These are phyloP conservation scores for Hormaphis cornu DNA, from an alignment of 1,140 invertebrate genomes.

Conservation along the genomic window DNA sequence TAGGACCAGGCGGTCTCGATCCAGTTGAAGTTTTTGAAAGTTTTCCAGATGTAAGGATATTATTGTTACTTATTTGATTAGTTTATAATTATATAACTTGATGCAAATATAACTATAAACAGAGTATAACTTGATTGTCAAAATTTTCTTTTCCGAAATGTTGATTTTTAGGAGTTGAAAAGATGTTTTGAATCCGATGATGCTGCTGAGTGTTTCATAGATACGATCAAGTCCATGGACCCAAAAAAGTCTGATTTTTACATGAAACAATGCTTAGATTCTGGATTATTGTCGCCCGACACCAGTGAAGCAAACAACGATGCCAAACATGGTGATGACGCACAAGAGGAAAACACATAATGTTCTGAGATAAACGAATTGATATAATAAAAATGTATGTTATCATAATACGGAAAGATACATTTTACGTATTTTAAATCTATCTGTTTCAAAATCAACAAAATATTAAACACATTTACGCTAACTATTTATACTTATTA, in stretches of 20 bases:
- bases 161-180: slow-evolving; percentile 55
- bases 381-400: slow-evolving; percentile 13
- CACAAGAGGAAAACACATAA: slow-evolving; percentile 27
- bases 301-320: slow-evolving; percentile 45
- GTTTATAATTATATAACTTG: not conserved
- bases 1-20: slow-evolving; percentile 95
- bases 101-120: no score
- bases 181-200: slow-evolving; percentile 79
- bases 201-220: slow-evolving; percentile 75
- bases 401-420: not conserved
- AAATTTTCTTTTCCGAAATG: not conserved
- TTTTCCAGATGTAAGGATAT: slow-evolving; percentile 67
- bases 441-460: not conserved
- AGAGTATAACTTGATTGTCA: no score
- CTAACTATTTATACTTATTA: no score
- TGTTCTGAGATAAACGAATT: slow-evolving; percentile 2
- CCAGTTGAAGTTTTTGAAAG: slow-evolving; percentile 93
- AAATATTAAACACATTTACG: not conserved
- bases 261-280: slow-evolving; percentile 96
- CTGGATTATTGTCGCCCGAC: slow-evolving; percentile 93
- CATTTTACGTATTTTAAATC: not conserved
- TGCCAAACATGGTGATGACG: slow-evolving; percentile 40
- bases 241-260: slow-evolving; percentile 85
- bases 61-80: not conserved
- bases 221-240: slow-evolving; percentile 79